Conservation (phyloP, 2,113 vertebrate species). For the Chaetura pelagica region DNA sequence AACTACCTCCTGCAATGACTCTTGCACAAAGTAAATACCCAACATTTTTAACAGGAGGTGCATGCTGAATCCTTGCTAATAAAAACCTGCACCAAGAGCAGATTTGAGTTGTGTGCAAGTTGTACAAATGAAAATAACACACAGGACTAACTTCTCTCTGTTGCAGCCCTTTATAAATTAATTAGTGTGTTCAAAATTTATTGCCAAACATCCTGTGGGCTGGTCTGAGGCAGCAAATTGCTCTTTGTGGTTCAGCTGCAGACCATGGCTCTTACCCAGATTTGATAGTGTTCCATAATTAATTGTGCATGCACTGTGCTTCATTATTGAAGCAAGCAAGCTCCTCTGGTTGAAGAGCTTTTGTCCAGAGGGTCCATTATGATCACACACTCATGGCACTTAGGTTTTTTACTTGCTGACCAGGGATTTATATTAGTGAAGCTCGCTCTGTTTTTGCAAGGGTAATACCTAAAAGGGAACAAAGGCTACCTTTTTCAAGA, state of each 20-base stretch:
- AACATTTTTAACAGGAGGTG: neutral
- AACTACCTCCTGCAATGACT: neutral
- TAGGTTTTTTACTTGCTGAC: neutral
- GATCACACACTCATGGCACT: rapidly evolving
- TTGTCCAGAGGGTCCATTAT: neutral
- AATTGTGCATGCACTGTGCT: neutral
- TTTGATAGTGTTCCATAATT: neutral
- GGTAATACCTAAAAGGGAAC: neutral
- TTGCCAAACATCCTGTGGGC: neutral
- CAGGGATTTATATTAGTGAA: neutral
- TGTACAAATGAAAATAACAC: neutral
- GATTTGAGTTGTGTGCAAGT: neutral
- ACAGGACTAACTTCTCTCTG: neutral
- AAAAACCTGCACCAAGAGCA: neutral
- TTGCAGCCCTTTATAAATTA: neutral
- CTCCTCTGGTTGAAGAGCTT: neutral
- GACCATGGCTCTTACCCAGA: neutral
- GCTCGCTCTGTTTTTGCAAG: neutral
- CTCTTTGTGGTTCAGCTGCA: slow-evolving; percentile 23
- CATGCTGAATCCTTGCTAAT: neutral
- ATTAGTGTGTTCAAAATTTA: neutral
- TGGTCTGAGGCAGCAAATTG: neutral
- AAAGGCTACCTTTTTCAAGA: neutral
- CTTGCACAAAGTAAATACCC: neutral
- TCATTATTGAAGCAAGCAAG: neutral